A percentile compares a stretch with the other conserved stretches of the same genome.
Evolutionary conservation across 2,797 vertebrate genomes (phyloP).

Genomic region (Florisuga fusca): DNA sequence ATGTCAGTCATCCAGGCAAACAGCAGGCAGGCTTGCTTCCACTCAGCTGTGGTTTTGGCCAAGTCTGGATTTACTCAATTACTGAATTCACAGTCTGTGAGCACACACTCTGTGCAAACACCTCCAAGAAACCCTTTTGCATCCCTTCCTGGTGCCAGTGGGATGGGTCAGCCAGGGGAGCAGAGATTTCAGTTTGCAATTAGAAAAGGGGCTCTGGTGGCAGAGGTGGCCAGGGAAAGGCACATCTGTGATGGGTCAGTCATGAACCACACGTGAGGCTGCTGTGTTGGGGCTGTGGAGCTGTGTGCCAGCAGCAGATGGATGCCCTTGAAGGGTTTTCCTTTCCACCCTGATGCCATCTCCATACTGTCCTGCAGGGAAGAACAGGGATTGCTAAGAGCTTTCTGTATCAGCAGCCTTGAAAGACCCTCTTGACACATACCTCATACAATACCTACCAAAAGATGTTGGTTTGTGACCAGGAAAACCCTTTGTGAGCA

Average conservation of each 20-base stretch:
- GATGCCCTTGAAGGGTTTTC: rapidly evolving
- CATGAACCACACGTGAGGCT: rapidly evolving
- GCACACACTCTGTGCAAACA: neutral
- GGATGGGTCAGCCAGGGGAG: neutral
- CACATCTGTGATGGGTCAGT: rapidly evolving
- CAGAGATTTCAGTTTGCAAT: rapidly evolving
- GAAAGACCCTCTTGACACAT: neutral
- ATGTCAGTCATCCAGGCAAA: slow-evolving; percentile 21
- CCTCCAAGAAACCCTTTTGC: neutral
- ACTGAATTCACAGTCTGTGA: rapidly evolving
- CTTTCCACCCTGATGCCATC: too few relatives aligned
- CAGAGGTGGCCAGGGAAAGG: neutral
- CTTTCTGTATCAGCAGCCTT: rapidly evolving
- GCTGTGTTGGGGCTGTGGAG: neutral
- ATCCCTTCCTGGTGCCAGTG: neutral
- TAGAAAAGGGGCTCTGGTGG: neutral
- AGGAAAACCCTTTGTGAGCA: rapidly evolving
- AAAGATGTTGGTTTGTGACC: neutral
- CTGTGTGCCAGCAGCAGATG: neutral
- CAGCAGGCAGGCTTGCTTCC: neutral
- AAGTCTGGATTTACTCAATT: neutral
- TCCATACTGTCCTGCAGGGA: rapidly evolving
- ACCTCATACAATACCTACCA: neutral
- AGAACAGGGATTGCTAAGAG: neutral
- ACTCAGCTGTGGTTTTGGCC: neutral